These are phyloP conservation scores for Drosophila paulistorum DNA, from an alignment of 1,140 invertebrate species.

Conservation along the genomic window DNA sequence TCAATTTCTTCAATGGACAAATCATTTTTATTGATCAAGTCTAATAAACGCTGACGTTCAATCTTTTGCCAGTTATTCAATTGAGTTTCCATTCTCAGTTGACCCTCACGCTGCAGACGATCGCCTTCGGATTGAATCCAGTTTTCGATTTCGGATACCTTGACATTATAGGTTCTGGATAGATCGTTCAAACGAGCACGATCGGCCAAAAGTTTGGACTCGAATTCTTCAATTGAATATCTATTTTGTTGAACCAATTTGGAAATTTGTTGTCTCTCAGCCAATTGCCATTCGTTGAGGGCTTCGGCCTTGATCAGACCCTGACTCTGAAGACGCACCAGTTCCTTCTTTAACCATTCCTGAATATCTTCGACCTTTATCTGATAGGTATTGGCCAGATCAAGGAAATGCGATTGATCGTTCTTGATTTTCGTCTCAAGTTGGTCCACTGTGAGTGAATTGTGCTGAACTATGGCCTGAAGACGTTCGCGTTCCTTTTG, in stretches of 20 bases:
- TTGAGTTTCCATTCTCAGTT: slow-evolving; percentile 68
- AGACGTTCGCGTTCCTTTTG: slow-evolving; percentile 71
- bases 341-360: slow-evolving; percentile 76
- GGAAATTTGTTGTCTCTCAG: slow-evolving; percentile 62
- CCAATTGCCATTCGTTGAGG: slow-evolving; percentile 74
- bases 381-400: slow-evolving; percentile 75
- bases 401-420: slow-evolving; percentile 72
- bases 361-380: slow-evolving; percentile 72
- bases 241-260: slow-evolving; percentile 68
- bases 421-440: slow-evolving; percentile 73
- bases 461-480: slow-evolving; percentile 64
- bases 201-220: slow-evolving; percentile 66
- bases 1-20: slow-evolving; percentile 75
- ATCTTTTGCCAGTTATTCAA: slow-evolving; percentile 79
- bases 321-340: slow-evolving; percentile 67
- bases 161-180: slow-evolving; percentile 69
- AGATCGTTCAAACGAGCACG: slow-evolving; percentile 62
- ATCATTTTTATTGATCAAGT: slow-evolving; percentile 72
- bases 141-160: slow-evolving; percentile 72
- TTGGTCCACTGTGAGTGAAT: slow-evolving; percentile 68
- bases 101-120: slow-evolving; percentile 71
- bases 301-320: slow-evolving; percentile 73
- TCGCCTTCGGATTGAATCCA: slow-evolving; percentile 77
- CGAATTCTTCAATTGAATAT: slow-evolving; percentile 70
- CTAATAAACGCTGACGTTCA: slow-evolving; percentile 67